A percentile compares a stretch with the other conserved stretches of the same genome.
Conservation (phyloP, 2,113 vertebrate genomes). For the Aegotheles bennettii region DNA sequence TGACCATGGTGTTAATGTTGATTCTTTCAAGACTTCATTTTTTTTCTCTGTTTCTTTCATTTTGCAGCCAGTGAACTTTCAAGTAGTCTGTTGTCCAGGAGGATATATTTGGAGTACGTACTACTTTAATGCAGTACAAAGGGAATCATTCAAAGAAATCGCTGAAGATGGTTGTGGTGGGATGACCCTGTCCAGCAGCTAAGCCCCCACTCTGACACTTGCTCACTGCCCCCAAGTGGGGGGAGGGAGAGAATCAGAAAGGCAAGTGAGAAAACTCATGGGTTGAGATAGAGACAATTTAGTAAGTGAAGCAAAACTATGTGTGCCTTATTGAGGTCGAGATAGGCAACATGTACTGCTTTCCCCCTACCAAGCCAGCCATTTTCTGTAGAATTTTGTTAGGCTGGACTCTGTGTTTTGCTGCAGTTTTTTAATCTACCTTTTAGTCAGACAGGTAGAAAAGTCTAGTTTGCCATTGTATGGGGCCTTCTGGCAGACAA, state of each 20-base stretch:
- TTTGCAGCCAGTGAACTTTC: background rate
- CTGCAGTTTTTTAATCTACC: background rate
- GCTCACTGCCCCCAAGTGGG: fast-evolving
- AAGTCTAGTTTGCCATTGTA: background rate
- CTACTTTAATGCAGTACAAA: background rate
- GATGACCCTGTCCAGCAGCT: background rate
- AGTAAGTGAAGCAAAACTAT: background rate
- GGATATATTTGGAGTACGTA: background rate
- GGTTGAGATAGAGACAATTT: background rate
- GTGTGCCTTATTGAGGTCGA: background rate
- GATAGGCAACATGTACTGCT: background rate
- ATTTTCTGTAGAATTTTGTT: background rate
- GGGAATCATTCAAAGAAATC: background rate
- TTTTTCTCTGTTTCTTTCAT: background rate
- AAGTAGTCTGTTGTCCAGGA: background rate
- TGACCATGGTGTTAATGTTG: background rate
- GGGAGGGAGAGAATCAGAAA: background rate
- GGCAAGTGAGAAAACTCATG: background rate
- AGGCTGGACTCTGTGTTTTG: background rate
- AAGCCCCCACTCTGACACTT: background rate
- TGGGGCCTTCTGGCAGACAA: background rate
- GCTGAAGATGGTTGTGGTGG: background rate
- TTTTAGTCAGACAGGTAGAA: background rate
- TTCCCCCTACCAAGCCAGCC: background rate
- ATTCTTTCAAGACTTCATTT: background rate